Conservation (phyloP, 2,888 invertebrate genomes). For the Cantharis rustica region DNA sequence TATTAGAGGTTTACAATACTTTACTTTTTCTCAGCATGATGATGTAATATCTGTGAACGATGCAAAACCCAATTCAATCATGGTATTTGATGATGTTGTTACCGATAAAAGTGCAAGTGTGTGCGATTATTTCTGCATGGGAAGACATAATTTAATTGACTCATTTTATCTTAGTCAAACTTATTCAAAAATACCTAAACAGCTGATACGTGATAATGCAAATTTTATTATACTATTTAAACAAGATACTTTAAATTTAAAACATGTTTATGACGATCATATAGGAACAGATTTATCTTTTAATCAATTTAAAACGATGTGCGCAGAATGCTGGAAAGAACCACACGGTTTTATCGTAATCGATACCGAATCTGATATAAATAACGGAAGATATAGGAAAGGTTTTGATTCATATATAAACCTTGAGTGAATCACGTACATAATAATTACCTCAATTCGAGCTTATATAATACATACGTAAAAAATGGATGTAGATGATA, state of each 20-base stretch:
- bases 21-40: slow-evolving; percentile 14
- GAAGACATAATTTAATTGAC: slow-evolving; percentile 43
- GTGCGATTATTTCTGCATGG: slow-evolving; percentile 42
- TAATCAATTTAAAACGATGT: background rate
- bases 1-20: slow-evolving; percentile 30
- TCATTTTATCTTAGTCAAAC: slow-evolving; percentile 28
- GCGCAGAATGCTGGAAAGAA: background rate
- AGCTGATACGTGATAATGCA: slow-evolving; percentile 45
- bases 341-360: no score
- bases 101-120: slow-evolving; percentile 43
- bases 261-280: background rate
- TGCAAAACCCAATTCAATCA: slow-evolving; percentile 40
- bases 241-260: background rate
- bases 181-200: slow-evolving; percentile 46
- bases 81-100: slow-evolving; percentile 50
- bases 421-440: no score
- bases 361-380: no score
- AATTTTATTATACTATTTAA: background rate
- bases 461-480: no score
- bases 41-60: slow-evolving; percentile 32
- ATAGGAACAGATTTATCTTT: background rate
- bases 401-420: background rate
- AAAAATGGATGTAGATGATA: no score
- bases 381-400: background rate
- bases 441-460: no score